phyloP scores from a whole-genome alignment of 2,113 vertebrate genomes.

The Plectropomus leopardus region DNA sequence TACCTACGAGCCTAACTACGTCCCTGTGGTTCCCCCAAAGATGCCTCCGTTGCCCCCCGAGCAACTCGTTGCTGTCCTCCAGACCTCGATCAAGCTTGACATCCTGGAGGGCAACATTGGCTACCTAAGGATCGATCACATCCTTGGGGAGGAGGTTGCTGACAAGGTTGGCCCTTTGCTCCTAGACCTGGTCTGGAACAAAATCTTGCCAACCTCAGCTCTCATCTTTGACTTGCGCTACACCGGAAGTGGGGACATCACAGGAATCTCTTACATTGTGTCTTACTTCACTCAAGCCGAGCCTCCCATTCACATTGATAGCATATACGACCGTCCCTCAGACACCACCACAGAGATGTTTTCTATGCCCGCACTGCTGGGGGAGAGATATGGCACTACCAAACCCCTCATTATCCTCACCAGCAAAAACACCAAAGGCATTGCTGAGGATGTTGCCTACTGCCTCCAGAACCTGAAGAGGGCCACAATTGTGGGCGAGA shows the following conservation, averaged over 20 bases:
- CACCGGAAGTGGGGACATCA: conserved; percentile 88
- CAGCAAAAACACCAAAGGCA: conserved; percentile 88
- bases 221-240: conserved; percentile 93
- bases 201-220: conserved; percentile 89
- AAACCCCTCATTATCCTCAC: conserved; percentile 93
- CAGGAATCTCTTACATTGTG: conserved; percentile 93
- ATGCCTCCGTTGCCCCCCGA: conserved; percentile 84
- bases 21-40: conserved; percentile 65
- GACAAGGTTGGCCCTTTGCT: conserved; percentile 89
- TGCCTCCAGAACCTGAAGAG: conserved; percentile 92
- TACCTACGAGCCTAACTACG: conserved; percentile 88
- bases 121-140: conserved; percentile 92
- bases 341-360: conserved; percentile 90
- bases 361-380: conserved; percentile 88
- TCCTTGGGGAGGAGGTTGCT: conserved; percentile 89
- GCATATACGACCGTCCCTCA: conserved; percentile 89
- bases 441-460: conserved; percentile 92
- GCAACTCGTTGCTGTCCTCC: conserved; percentile 86
- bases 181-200: conserved; percentile 90
- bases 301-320: conserved; percentile 90
- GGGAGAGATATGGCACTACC: conserved; percentile 85
- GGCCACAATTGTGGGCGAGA: conserved; percentile 91
- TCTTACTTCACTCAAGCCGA: conserved; percentile 90
- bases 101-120: conserved; percentile 91
- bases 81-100: conserved; percentile 86